Base-by-base conservation (phyloP, 2,797 vertebrate genomes). In the Necrosyrtes monachus region DNA sequence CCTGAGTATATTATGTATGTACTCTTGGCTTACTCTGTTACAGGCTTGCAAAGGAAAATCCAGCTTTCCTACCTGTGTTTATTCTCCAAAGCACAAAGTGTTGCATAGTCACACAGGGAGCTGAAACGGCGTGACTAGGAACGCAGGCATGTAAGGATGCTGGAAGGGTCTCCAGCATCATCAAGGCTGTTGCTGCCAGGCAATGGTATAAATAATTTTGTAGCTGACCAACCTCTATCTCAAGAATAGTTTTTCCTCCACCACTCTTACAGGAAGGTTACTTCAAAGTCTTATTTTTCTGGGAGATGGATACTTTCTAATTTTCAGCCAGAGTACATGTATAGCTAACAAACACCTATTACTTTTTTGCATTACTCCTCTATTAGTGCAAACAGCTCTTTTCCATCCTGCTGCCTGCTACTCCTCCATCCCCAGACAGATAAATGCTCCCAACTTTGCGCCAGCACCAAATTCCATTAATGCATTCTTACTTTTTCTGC, bases 71-170 rank as follows among this genome's bases (percentile, higher is more conserved):
- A n/a, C 51, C 45, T 56, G 37, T 1, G 7, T 45, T n/a, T 67
- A 27, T 65, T 76, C 65, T 85, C 37, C 17, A 48, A 60, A 70
- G 31, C 0, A 4, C 59, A 18, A 60, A 20, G 17, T 10, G 4
- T 25, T 39, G 5, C 1, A 0, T 30, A 50, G 63, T 20, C 18
- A 74, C 43, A 28, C 0, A 0, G 11, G 24, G 16, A 74, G 30
- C 31, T 68, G 25, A 76, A 68, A 30, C 0, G 4, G 6, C 0
- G 0, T 10, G 27, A 60, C 18, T 19, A 50, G 46, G 35, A 75
- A n/a, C 3, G 2, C 18, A 75, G 39, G 31, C 8, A 43, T 1
- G 0, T 35, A 51, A 59, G 45, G 51, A 51, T 50, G 37, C n/a
- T 62, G 59, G 25, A 27, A 68, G 5, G 22, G 9, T 53, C 45